A percentile compares a stretch with the other conserved stretches of the same genome.
These are phyloP conservation scores for Dichetophora obliterata DNA, from an alignment of 2,888 invertebrate species.

Conservation along the genomic window DNA sequence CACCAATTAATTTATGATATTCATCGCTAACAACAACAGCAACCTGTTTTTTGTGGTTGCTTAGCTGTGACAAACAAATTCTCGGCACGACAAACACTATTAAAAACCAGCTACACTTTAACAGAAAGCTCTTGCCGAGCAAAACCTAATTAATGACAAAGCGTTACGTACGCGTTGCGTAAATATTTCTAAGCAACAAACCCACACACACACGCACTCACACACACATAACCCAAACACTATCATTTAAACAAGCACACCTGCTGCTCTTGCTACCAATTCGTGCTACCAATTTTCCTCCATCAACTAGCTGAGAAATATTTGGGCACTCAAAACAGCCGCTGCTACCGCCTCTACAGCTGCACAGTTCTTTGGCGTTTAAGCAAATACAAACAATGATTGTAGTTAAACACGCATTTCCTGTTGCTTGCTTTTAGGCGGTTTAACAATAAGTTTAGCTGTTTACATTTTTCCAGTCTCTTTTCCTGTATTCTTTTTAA, in stretches of 20 bases:
- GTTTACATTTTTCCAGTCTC: neutral
- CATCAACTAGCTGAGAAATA: neutral
- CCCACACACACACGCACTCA: neutral
- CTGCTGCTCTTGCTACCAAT: neutral
- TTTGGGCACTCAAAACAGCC: neutral
- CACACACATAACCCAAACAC: neutral
- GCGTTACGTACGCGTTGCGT: neutral
- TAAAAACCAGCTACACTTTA: no score
- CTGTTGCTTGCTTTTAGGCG: constrained; percentile 6
- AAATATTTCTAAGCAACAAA: neutral
- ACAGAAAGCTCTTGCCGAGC: no score
- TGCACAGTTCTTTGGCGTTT: neutral
- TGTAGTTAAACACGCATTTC: constrained; percentile 4
- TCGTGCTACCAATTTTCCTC: neutral
- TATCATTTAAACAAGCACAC: no score
- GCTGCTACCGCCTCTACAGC: no score
- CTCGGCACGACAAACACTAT: no score
- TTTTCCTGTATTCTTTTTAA: neutral
- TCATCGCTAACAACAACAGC: no score
- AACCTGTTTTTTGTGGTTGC: no score
- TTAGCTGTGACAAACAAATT: no score
- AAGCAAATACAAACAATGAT: neutral
- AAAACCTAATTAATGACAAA: no score
- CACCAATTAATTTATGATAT: no score
- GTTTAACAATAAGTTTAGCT: constrained; percentile 1